Conservation (phyloP, 2,888 invertebrate species). For the Chymomyza fuscimana region DNA sequence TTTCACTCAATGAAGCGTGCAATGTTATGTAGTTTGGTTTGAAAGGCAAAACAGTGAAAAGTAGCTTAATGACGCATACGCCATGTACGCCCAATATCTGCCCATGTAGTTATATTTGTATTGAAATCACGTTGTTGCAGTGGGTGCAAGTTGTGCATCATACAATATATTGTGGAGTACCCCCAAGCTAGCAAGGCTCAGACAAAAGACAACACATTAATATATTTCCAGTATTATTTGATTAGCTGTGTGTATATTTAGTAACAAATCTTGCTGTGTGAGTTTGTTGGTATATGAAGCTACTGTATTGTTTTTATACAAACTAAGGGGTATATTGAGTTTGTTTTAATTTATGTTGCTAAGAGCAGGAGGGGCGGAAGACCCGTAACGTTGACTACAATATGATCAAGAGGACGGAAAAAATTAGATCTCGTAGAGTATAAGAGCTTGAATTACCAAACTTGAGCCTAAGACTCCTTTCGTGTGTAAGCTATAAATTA, state of each 20-base stretch:
- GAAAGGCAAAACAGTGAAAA: background rate
- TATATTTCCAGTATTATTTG: background rate
- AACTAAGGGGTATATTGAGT: no score
- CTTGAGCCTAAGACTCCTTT: no score
- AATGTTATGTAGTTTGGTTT: background rate
- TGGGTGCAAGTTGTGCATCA: background rate
- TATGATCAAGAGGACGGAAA: no score
- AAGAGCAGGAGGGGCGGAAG: no score
- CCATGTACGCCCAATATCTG: background rate
- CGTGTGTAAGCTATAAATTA: no score
- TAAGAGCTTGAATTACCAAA: no score
- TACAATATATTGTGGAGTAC: no score
- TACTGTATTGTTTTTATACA: conserved; percentile 1
- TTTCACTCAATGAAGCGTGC: background rate
- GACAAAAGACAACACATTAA: background rate
- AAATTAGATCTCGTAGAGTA: no score
- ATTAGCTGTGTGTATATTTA: background rate
- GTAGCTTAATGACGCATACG: background rate
- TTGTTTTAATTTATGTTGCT: no score
- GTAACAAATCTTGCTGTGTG: no score
- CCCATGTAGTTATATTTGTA: background rate
- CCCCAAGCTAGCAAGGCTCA: no score
- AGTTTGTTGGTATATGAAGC: background rate
- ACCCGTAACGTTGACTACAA: no score
- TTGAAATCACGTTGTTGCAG: background rate